phyloP scores from a whole-genome alignment of 2,797 vertebrate genomes.

The Selene dorsalis region DNA sequence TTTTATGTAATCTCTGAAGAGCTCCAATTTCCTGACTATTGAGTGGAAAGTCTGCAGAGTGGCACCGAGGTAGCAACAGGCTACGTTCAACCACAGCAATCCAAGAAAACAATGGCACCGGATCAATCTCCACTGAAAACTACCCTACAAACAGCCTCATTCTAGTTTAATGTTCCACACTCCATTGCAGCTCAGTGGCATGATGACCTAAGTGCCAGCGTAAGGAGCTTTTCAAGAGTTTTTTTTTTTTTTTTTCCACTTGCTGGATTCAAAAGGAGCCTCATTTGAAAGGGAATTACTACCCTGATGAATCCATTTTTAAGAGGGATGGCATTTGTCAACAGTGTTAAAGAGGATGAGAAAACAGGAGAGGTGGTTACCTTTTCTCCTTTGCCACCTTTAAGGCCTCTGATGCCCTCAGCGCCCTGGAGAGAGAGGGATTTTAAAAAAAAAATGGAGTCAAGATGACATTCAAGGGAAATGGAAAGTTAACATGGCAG shows the following conservation, averaged over 20 bases:
- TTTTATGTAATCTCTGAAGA: constrained; percentile 3
- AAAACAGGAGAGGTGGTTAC: constrained; percentile 75
- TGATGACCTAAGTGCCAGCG: constrained; percentile 53
- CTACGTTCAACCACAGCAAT: constrained; percentile 15
- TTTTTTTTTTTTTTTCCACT: constrained; percentile 47
- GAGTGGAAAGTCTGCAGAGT: constrained; percentile 24
- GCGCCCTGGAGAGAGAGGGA: constrained; percentile 86
- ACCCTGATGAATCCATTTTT: constrained; percentile 35
- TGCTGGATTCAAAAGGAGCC: constrained; percentile 40
- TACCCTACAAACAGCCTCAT: constrained; percentile 58
- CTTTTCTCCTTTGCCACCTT: constrained; percentile 98
- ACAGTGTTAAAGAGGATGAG: constrained; percentile 9
- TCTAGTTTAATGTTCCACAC: constrained; percentile 65
- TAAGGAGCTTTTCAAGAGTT: constrained; percentile 51
- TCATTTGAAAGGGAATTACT: constrained; percentile 56
- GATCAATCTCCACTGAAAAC: constrained; percentile 47
- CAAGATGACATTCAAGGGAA: constrained; percentile 22
- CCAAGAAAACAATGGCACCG: constrained; percentile 58
- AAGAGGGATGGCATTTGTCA: constrained; percentile 50
- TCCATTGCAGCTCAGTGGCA: constrained; percentile 70
- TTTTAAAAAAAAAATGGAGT: constrained; percentile 19
- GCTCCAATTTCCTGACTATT: constrained; percentile 20
- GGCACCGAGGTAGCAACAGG: constrained; percentile 19
- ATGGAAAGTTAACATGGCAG: not conserved
- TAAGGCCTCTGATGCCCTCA: constrained; percentile 95